Base-by-base conservation (phyloP, 1,140 invertebrate genomes). In the Diuraphis noxia region DNA sequence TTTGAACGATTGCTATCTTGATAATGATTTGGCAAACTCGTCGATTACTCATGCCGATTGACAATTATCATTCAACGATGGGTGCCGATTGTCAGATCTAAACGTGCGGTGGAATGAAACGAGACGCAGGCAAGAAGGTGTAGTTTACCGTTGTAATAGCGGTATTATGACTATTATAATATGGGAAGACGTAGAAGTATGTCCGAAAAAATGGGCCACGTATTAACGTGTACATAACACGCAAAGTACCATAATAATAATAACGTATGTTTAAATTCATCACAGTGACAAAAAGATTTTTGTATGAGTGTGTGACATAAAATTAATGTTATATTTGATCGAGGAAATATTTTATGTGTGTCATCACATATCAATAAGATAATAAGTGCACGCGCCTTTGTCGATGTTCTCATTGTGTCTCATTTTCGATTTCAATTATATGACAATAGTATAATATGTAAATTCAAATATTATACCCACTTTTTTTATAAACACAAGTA, bases 141-240 rank as follows among this genome's bases (percentile, higher is more conserved):
- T 91, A 91, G 77, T 91, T 91, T 91, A 91, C 89, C 89, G 89
- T 91, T 91, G 89, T 91, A 91, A 91, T 91, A 91, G 89, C 89
- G 89, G 89, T 91, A 91, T 91, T 91, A 91, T 91, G 8, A 82
- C 89, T 82, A 82, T 91, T 91, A 91, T 82, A 72, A 82, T 91
- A 81, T 52, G 72, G 46, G 34, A 91, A 91, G 89, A 91, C 89
- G 89, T 77, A 91, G 46, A 91, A 91, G 89, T 91, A 82, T 91
- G 89, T 91, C 89, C 89, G 88, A 91, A 91, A 81, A 91, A 91
- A 91, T 91, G 77, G 89, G 89, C 89, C 89, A 91, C 89, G 89
- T 46, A 90, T 90, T 81, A 90, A 41, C 77, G 77, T 91, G 43
- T 91, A 91, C 89, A 91, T 49, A 91, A 49, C 77, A 91, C 43